A percentile compares a stretch with the other conserved stretches of the same genome.
These are phyloP conservation scores for Gastracanthus pulcherrimus DNA, from an alignment of 2,888 invertebrate species.

Conservation along the genomic window DNA sequence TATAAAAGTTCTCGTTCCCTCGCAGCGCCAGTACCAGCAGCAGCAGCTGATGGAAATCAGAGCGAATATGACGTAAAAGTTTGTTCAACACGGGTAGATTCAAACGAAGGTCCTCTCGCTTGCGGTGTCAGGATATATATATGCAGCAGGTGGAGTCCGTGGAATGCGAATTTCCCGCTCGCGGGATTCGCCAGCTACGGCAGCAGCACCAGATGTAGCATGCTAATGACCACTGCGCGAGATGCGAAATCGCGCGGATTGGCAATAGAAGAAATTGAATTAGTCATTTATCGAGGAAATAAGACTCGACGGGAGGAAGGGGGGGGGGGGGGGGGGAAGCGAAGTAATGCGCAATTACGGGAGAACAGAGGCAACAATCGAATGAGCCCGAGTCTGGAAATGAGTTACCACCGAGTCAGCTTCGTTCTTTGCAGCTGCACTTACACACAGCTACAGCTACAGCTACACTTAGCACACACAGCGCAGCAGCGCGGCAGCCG, in stretches of 20 bases:
- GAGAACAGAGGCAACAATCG: background rate
- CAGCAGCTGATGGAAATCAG: background rate
- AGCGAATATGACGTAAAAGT: background rate
- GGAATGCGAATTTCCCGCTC: too few relatives aligned
- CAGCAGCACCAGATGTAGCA: too few relatives aligned
- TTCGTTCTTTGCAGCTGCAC: background rate
- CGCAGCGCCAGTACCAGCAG: background rate
- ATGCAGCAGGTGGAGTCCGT: background rate
- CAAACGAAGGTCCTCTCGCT: constrained; percentile 2
- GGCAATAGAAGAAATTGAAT: background rate
- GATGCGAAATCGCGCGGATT: background rate
- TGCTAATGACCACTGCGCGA: background rate
- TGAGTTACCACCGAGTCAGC: background rate
- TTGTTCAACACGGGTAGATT: background rate
- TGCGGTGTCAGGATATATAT: background rate
- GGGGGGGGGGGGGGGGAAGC: background rate
- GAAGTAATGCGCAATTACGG: background rate
- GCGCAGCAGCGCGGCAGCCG: too few relatives aligned
- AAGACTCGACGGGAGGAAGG: too few relatives aligned
- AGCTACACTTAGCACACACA: background rate
- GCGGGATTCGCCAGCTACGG: too few relatives aligned
- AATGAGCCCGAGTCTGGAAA: background rate
- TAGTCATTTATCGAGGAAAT: background rate
- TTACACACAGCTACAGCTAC: background rate
- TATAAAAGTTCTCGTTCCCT: background rate